Conservation (phyloP, 2,888 invertebrate species). For the Melanotus villosus region DNA sequence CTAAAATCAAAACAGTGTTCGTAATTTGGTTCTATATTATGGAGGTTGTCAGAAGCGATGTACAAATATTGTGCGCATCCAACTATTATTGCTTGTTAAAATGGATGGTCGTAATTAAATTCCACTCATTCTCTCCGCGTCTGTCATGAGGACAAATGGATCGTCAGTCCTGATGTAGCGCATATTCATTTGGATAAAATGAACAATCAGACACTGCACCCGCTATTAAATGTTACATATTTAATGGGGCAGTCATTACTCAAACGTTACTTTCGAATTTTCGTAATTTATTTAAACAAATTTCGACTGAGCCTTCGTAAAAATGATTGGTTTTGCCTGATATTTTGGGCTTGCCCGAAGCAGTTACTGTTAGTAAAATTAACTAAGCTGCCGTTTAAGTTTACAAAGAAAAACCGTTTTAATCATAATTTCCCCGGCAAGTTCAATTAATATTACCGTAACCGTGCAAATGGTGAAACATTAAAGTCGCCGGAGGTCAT, state of each 20-base stretch:
- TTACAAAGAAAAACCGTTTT: not conserved
- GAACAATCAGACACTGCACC: slow-evolving; percentile 37
- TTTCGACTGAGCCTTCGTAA: no score
- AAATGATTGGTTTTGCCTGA: no score
- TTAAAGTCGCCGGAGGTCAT: not conserved
- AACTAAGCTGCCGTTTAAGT: no score
- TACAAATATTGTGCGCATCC: slow-evolving; percentile 20
- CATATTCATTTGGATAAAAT: slow-evolving; percentile 39
- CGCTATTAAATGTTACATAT: slow-evolving; percentile 27
- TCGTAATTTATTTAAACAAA: no score
- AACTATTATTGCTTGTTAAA: slow-evolving; percentile 40
- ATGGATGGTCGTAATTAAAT: slow-evolving; percentile 43
- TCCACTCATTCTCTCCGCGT: slow-evolving; percentile 37
- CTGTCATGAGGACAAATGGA: slow-evolving; percentile 41
- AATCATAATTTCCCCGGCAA: not conserved
- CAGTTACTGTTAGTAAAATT: no score
- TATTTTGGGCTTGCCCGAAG: no score
- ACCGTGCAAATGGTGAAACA: not conserved
- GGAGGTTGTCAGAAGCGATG: slow-evolving; percentile 1
- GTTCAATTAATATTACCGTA: slow-evolving; percentile 2
- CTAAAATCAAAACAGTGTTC: not conserved
- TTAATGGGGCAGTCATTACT: slow-evolving; percentile 17
- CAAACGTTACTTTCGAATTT: not conserved
- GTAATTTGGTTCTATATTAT: not conserved
- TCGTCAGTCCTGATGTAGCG: slow-evolving; percentile 40